Evolutionary conservation across 2,888 invertebrate species (phyloP).

Genomic region (Nephrotoma guestfalica): DNA sequence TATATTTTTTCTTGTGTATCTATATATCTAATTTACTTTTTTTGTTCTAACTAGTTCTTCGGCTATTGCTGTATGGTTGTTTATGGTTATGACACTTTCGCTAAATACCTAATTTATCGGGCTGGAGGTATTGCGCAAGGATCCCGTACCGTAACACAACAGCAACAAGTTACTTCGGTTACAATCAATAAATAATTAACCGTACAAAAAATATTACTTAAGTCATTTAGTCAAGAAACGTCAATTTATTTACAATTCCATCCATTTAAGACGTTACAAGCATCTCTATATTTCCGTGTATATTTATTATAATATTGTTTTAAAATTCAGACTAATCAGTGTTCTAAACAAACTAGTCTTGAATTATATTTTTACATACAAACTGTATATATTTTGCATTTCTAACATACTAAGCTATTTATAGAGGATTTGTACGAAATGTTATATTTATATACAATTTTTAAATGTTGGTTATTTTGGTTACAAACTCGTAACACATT

Average conservation of each 20-base stretch:
- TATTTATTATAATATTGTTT: neutral
- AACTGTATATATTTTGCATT: neutral
- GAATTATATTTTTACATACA: neutral
- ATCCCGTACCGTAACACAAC: constrained; percentile 14
- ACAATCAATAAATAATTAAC: neutral
- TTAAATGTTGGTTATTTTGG: neutral
- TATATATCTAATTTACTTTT: constrained; percentile 12
- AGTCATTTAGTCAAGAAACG: neutral
- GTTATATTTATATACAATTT: neutral
- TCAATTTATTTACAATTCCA: neutral
- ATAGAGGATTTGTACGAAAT: neutral
- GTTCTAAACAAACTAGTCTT: neutral
- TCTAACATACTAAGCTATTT: neutral
- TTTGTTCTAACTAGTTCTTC: constrained; percentile 54
- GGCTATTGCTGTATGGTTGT: constrained; percentile 67
- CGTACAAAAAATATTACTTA: neutral
- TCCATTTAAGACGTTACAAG: neutral
- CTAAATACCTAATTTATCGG: constrained; percentile 55
- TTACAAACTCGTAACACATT: neutral
- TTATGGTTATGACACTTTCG: constrained; percentile 64
- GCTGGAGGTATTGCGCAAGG: constrained; percentile 62
- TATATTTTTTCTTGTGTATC: neutral
- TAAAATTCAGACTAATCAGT: neutral
- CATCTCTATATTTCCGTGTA: neutral
- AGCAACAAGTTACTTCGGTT: constrained; percentile 9